Base-by-base conservation (phyloP, 2,797 vertebrate species). In the Rhinichthys osculus region DNA sequence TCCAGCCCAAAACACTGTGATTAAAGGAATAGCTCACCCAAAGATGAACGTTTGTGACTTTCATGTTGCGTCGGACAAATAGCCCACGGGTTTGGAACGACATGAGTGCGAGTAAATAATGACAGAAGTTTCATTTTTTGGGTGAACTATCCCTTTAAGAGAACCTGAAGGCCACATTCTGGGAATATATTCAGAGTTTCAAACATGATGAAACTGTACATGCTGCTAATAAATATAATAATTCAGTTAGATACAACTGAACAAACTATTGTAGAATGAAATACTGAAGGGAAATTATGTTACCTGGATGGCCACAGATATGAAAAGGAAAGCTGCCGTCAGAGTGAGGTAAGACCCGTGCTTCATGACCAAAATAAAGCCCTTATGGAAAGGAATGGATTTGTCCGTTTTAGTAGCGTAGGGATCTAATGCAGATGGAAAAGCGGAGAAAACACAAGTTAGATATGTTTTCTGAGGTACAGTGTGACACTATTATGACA, bases 241-340 rank as follows among this genome's bases (percentile, higher is more conserved):
- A 77, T 57, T 77, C 17, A 16, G 30, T 23, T 54, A 35, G 2
- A 19, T 54, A 71, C 11, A 5, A 47, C 35, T 71, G 10, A 40
- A 40, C n/a, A 23, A 62, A 84, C n/a, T 30, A 30, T 6, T 78
- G 85, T 82, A 85, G 13, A 72, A 44, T 7, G 10, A 14, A 11
- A 14, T 23, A 44, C 19, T 83, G 85, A 85, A 84, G 86, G 84
- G 82, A 87, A 81, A 87, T 52, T 21, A 85, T 64, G 38, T 94
- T 96, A 99, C 98, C 98, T 99, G 97, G 89, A 99, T 95, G 23
- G 98, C 98, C 40, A 98, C 97, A 0, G 97, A 97, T 92, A 99
- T 98, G 95, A 99, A 97, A 92, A 99, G 96, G 93, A 99, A 99
- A 2, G 97, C 95, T 7, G 95, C 92, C 0, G 97, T 97, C 54